Evolutionary conservation across 35 echinoderm and acorn worm genomes (phyloP).

Genomic region (Ophiothrix spiculata): DNA sequence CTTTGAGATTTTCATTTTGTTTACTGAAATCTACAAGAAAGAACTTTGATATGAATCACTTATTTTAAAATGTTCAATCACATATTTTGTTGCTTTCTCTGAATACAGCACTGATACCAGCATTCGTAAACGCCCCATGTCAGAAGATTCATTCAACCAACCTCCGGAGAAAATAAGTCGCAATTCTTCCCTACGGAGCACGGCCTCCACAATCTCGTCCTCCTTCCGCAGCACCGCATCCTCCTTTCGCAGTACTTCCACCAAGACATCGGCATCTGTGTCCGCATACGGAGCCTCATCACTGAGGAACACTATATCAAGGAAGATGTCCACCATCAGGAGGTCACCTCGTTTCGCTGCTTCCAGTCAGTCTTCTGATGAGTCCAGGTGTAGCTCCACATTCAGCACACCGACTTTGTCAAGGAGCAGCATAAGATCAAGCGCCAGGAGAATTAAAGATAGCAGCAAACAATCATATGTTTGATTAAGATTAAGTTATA

Average conservation of each 20-base stretch:
- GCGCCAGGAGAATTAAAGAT: not conserved
- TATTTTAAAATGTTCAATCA: not conserved
- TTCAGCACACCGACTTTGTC: not conserved
- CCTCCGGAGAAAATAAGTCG: constrained; percentile 28
- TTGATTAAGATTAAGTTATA: too few relatives aligned
- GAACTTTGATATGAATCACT: not conserved
- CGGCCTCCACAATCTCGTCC: not conserved
- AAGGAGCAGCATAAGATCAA: not conserved
- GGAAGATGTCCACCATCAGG: not conserved
- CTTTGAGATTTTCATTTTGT: not conserved
- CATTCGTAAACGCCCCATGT: constrained; percentile 38
- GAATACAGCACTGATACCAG: too few relatives aligned
- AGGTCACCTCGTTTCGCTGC: not conserved
- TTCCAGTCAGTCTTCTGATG: not conserved
- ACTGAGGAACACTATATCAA: not conserved
- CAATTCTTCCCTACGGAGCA: constrained; percentile 2
- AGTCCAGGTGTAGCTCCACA: too few relatives aligned
- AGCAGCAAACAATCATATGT: not conserved
- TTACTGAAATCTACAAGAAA: not conserved
- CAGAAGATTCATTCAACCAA: constrained; percentile 29
- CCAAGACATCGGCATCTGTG: not conserved
- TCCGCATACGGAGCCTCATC: not conserved
- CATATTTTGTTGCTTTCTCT: not conserved
- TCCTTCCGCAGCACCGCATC: not conserved
- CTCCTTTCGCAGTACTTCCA: not conserved